phyloP scores from a whole-genome alignment of 23 tunicate species.

The Clavelina lepadiformis region DNA sequence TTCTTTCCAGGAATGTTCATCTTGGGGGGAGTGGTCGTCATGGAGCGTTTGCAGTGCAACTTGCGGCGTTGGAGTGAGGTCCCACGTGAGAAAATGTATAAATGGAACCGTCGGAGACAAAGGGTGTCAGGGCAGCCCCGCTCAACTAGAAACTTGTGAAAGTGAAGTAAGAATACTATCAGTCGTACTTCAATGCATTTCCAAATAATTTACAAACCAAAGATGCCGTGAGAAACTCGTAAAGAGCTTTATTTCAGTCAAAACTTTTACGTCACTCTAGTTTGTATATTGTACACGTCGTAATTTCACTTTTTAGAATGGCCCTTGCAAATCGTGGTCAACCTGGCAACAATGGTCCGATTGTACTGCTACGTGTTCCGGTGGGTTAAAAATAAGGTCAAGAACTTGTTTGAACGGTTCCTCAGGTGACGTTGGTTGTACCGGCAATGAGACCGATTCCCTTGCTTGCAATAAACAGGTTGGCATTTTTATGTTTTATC shows the following conservation, averaged over 20 bases:
- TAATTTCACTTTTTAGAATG: too few relatives aligned
- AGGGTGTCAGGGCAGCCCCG: slow-evolving; percentile 26
- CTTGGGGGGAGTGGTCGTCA: slow-evolving; percentile 30
- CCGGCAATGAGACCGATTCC: slow-evolving; percentile 2
- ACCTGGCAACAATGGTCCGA: slow-evolving; percentile 66
- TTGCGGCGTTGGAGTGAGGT: slow-evolving; percentile 33
- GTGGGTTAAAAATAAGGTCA: slow-evolving; percentile 30
- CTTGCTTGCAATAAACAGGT: slow-evolving; percentile 15
- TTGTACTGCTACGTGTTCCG: slow-evolving; percentile 44
- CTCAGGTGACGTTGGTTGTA: slow-evolving; percentile 23
- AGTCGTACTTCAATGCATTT: too few relatives aligned
- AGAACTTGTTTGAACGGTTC: slow-evolving; percentile 44
- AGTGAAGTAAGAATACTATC: slow-evolving; percentile 4
- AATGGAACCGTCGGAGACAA: slow-evolving; percentile 34
- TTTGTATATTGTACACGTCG: too few relatives aligned
- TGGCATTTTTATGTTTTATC: too few relatives aligned
- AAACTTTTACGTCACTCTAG: too few relatives aligned
- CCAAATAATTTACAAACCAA: too few relatives aligned
- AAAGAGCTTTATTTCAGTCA: too few relatives aligned
- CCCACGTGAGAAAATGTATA: slow-evolving; percentile 25
- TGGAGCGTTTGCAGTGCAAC: slow-evolving; percentile 26
- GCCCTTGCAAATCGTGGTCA: slow-evolving; percentile 50
- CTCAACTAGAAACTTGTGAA: slow-evolving; percentile 23
- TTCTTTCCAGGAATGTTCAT: slow-evolving; percentile 36
- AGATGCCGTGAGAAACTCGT: too few relatives aligned